These are phyloP conservation scores for Strigamia transsilvanica DNA, from an alignment of 2,888 invertebrate species.

Conservation along the genomic window DNA sequence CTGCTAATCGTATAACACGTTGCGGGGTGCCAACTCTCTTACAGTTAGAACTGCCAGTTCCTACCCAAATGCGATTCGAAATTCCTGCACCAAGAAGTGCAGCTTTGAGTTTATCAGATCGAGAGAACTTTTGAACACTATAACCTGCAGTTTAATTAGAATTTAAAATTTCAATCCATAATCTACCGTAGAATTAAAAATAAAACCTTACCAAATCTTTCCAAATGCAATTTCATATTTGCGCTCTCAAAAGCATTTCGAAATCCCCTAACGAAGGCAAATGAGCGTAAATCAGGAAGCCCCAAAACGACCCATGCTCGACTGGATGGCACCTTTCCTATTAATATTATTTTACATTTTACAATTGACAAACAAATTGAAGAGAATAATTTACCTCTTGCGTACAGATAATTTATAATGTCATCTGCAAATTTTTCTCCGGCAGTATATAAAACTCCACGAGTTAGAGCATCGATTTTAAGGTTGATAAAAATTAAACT, in stretches of 20 bases:
- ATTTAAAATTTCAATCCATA: background rate
- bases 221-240: conserved; percentile 30
- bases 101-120: background rate
- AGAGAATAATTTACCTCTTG: background rate
- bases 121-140: conserved; percentile 4
- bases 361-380: background rate
- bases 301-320: conserved; percentile 19
- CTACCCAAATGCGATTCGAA: conserved; percentile 1
- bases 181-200: background rate
- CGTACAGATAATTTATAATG: background rate
- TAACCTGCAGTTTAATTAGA: background rate
- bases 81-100: conserved; percentile 1
- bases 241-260: background rate
- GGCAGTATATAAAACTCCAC: background rate
- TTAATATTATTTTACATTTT: background rate
- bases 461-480: background rate
- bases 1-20: background rate
- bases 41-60: conserved; percentile 10
- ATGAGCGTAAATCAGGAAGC: background rate
- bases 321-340: conserved; percentile 3
- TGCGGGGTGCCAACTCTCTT: background rate
- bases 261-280: conserved; percentile 28
- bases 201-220: background rate
- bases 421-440: conserved; percentile 36
- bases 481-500: conserved; percentile 20